phyloP scores from a whole-genome alignment of 2,888 invertebrate genomes.

The Gonocerus acuteangulatus region DNA sequence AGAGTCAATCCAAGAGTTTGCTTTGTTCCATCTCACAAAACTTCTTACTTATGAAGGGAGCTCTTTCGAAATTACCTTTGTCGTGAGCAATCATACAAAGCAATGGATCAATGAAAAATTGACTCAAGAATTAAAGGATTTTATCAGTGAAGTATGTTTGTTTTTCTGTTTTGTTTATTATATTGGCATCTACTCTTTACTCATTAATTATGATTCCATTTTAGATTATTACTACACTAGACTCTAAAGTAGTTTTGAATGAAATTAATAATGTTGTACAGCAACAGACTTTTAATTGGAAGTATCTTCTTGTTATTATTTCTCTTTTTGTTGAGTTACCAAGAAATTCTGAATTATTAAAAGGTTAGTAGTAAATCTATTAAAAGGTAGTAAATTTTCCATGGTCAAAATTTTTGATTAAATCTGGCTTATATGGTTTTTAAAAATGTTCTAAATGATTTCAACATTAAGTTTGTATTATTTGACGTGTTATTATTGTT shows the following conservation, averaged over 20 bases:
- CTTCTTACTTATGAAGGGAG: neutral
- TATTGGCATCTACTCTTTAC: neutral
- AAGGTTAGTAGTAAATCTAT: conserved; percentile 21
- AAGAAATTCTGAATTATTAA: conserved; percentile 18
- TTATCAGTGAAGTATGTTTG: neutral
- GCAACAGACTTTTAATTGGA: conserved; percentile 25
- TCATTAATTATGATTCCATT: neutral
- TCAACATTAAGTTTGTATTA: no score
- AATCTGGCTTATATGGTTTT: no score
- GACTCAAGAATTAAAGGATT: neutral
- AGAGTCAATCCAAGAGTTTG: neutral
- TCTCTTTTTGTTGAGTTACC: conserved; percentile 18
- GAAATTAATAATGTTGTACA: conserved; percentile 26
- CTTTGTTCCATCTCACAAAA: conserved; percentile 6
- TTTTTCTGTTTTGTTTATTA: neutral
- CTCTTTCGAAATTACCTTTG: neutral
- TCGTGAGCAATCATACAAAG: neutral
- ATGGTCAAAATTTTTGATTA: neutral
- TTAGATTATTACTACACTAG: conserved; percentile 25
- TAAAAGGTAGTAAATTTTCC: neutral
- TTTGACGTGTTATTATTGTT: no score
- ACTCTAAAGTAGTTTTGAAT: conserved; percentile 14
- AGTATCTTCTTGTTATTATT: conserved; percentile 25
- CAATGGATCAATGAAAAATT: conserved; percentile 10
- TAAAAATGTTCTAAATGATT: no score